Conservation (phyloP, 1,140 invertebrate genomes). For the Trichomalopsis sarcophagae region DNA sequence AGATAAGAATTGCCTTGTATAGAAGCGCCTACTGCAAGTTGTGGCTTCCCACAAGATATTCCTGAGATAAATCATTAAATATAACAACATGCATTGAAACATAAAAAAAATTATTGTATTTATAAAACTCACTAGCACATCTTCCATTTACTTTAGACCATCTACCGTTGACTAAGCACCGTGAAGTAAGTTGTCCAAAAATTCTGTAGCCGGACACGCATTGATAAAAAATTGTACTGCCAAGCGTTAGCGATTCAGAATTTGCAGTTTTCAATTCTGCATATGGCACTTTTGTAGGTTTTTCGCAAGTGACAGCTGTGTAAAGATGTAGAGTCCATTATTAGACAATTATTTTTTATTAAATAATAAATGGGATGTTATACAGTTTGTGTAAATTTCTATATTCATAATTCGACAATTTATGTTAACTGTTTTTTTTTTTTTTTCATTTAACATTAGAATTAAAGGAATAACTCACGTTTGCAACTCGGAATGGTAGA, state of each 20-base stretch:
- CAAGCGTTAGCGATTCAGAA: constrained; percentile 67
- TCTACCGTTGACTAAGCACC: constrained; percentile 73
- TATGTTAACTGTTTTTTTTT: too few relatives aligned
- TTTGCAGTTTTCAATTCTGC: constrained; percentile 50
- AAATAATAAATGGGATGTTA: too few relatives aligned
- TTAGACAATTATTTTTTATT: neutral
- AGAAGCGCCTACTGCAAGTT: constrained; percentile 62
- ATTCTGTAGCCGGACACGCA: constrained; percentile 74
- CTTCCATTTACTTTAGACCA: constrained; percentile 77
- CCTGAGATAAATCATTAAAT: constrained; percentile 62
- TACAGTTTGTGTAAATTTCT: neutral
- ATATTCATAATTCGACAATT: neutral
- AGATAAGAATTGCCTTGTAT: constrained; percentile 73
- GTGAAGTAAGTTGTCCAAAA: constrained; percentile 72
- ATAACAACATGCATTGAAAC: constrained; percentile 29
- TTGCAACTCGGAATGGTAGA: constrained; percentile 69
- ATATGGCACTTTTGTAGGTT: constrained; percentile 60
- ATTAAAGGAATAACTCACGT: constrained; percentile 58
- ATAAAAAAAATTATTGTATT: neutral
- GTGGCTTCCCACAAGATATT: constrained; percentile 70
- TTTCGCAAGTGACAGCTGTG: constrained; percentile 66
- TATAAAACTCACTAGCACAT: constrained; percentile 73
- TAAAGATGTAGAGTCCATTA: constrained; percentile 29
- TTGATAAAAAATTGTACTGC: constrained; percentile 70
- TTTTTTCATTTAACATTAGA: neutral